A percentile compares a stretch with the other conserved stretches of the same genome.
Conservation (phyloP, 2,113 vertebrate species). For the Ceuthmochares aereus region DNA sequence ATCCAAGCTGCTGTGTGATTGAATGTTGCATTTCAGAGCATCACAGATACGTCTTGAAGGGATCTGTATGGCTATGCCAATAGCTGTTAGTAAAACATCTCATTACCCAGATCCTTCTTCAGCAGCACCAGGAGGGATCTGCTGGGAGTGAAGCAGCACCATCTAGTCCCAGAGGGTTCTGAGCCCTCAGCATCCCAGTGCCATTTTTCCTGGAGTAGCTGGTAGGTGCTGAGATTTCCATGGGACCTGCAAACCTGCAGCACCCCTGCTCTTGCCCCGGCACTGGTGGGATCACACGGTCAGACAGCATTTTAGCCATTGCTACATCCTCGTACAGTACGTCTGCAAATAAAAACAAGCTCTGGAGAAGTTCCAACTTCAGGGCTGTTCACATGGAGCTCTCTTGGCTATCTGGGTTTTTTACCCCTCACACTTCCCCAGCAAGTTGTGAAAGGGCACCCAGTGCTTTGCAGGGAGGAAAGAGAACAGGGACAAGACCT, state of each 20-base stretch:
- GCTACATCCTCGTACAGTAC: neutral
- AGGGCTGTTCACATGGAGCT: neutral
- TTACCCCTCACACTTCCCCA: neutral
- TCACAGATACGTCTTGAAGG: neutral
- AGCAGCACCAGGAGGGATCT: neutral
- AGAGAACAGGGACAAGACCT: neutral
- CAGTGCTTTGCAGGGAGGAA: neutral
- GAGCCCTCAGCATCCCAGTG: neutral
- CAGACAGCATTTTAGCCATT: neutral
- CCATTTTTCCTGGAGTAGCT: rapidly evolving
- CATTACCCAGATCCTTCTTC: neutral
- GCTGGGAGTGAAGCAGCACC: neutral
- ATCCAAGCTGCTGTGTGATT: rapidly evolving
- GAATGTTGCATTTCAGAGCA: neutral
- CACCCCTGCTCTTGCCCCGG: neutral
- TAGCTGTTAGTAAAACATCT: neutral
- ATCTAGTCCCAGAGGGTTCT: neutral
- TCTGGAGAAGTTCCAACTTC: neutral
- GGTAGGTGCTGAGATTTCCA: neutral
- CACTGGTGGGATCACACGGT: rapidly evolving
- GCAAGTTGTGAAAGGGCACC: rapidly evolving
- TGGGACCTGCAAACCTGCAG: neutral
- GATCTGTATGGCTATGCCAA: neutral
- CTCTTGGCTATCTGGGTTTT: neutral
- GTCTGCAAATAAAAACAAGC: neutral